A percentile compares a stretch with the other conserved stretches of the same genome.
These are phyloP conservation scores for Brachyrhaphis roseni DNA, from an alignment of 2,797 vertebrate genomes.

Conservation along the genomic window DNA sequence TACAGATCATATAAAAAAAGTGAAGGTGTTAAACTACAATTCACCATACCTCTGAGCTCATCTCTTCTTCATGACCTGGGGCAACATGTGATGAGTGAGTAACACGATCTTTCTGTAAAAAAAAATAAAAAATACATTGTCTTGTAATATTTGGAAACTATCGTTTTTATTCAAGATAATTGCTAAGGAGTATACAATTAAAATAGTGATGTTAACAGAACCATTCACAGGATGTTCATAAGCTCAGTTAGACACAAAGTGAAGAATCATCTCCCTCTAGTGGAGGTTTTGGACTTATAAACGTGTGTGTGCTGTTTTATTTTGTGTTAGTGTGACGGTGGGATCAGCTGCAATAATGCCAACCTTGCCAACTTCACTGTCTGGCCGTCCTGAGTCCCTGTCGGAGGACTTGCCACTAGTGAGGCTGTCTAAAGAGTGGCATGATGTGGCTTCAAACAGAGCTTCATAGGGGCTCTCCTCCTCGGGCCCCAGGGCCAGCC, in stretches of 20 bases:
- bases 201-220: neutral
- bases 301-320: neutral
- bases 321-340: neutral
- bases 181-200: neutral
- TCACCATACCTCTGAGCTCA: conserved; percentile 61
- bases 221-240: neutral
- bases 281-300: conserved; percentile 54
- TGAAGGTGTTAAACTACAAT: neutral
- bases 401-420: conserved; percentile 94
- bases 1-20: neutral
- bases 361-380: conserved; percentile 84
- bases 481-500: conserved; percentile 81
- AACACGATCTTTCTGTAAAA: conserved; percentile 85
- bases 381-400: conserved; percentile 86
- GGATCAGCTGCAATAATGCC: conserved; percentile 6
- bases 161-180: neutral
- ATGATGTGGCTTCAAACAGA: conserved; percentile 92
- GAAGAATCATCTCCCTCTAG: conserved; percentile 73
- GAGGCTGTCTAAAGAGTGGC: conserved; percentile 94
- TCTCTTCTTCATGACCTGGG: conserved; percentile 87
- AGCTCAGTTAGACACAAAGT: conserved; percentile 9
- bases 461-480: conserved; percentile 95
- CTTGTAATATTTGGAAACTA: neutral
- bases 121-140: conserved; percentile 9
- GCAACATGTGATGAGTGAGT: conserved; percentile 84